Percentiles rank a stretch among this genome's conserved stretches.
These are phyloP conservation scores for Athetis lepigone DNA, from an alignment of 2,888 invertebrate genomes.

Conservation along the genomic window DNA sequence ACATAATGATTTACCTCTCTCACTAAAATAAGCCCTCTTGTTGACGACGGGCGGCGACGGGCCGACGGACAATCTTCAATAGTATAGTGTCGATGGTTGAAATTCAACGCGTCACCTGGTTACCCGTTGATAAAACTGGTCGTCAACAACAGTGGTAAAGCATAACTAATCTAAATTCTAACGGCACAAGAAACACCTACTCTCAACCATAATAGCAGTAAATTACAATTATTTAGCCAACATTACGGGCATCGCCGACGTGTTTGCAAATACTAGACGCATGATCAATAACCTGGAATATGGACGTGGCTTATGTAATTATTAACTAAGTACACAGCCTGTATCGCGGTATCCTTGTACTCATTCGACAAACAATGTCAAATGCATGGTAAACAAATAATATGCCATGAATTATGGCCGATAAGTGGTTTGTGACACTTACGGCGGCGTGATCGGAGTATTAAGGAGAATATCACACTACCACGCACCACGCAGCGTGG, in stretches of 20 bases:
- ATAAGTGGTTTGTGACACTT: constrained; percentile 64
- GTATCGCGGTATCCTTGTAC: constrained; percentile 86
- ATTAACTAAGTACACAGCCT: constrained; percentile 86
- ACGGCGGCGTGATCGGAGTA: constrained; percentile 24
- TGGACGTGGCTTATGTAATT: constrained; percentile 84
- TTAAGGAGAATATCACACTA: no score
- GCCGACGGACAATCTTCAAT: no score
- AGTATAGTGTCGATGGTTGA: no score
- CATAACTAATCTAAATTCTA: no score
- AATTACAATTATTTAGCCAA: constrained; percentile 62
- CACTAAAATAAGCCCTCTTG: no score
- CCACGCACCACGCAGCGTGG: no score
- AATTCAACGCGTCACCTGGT: no score
- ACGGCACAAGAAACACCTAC: neutral
- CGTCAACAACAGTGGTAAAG: no score
- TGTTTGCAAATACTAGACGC: constrained; percentile 74
- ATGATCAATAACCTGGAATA: constrained; percentile 79
- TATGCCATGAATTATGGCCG: constrained; percentile 81
- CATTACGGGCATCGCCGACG: constrained; percentile 54
- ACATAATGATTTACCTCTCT: no score
- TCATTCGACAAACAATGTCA: constrained; percentile 84
- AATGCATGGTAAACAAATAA: constrained; percentile 85
- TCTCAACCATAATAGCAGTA: constrained; percentile 28
- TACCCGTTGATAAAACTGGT: no score
- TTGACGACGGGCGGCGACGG: no score